Evolutionary conservation across 2,888 invertebrate genomes (phyloP).

Genomic region (Ichneumoninae sp.): DNA sequence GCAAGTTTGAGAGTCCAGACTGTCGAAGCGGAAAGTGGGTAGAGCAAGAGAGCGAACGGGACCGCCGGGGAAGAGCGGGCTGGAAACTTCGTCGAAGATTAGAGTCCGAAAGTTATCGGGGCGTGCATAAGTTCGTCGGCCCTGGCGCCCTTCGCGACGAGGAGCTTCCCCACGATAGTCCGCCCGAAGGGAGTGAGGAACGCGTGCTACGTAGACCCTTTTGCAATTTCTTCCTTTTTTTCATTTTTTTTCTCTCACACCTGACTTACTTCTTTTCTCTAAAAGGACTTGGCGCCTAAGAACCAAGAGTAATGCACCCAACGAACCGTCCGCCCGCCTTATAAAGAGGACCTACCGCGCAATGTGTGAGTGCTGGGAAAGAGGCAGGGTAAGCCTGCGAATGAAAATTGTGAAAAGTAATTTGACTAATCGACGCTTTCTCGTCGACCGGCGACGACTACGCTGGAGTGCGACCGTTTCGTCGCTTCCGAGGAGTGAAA

Average conservation of each 20-base stretch:
- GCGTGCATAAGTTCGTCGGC: slow-evolving; percentile 71
- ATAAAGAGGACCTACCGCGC: slow-evolving; percentile 7
- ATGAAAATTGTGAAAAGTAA: slow-evolving; percentile 70
- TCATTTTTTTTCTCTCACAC: slow-evolving; percentile 13
- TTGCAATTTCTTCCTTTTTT: background rate
- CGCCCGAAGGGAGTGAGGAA: background rate
- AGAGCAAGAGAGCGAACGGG: slow-evolving; percentile 24
- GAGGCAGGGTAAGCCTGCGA: slow-evolving; percentile 7
- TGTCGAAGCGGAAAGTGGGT: slow-evolving; percentile 36
- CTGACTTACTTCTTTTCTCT: slow-evolving; percentile 25
- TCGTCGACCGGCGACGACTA: slow-evolving; percentile 5
- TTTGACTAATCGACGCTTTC: slow-evolving; percentile 72
- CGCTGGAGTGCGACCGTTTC: slow-evolving; percentile 25
- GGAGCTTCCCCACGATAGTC: slow-evolving; percentile 67
- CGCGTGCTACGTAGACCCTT: slow-evolving; percentile 51
- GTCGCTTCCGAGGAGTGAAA: slow-evolving; percentile 28
- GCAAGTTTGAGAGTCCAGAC: slow-evolving; percentile 41
- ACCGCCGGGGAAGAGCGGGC: slow-evolving; percentile 2
- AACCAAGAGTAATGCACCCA: slow-evolving; percentile 39
- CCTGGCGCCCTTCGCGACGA: slow-evolving; percentile 64
- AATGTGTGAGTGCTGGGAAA: slow-evolving; percentile 19
- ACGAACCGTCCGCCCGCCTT: slow-evolving; percentile 24
- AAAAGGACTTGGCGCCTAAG: slow-evolving; percentile 17
- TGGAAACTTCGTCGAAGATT: slow-evolving; percentile 70
- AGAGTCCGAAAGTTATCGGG: slow-evolving; percentile 74